Evolutionary conservation across 1,140 invertebrate genomes (phyloP), one percentile per base, ranked within the genome.

Genomic region (Aphaenogaster floridana): DNA sequence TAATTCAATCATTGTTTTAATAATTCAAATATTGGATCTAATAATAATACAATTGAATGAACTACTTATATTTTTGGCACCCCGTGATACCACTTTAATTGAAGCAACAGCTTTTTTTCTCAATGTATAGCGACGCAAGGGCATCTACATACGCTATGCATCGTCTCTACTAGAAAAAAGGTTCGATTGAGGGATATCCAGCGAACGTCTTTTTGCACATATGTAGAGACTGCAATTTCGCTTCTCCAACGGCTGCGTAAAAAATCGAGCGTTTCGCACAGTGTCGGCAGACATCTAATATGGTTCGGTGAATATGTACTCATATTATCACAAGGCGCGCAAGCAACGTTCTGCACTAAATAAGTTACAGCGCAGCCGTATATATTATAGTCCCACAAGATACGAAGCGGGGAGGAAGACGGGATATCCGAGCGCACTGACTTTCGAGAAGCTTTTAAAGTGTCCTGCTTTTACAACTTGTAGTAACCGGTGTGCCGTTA

Each of bases 401-500:
- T 48, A 54, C 52, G 52, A 57, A 54, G 39, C 39, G 28, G 21
- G 17, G 13, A 54, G 54, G 11, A 76, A 76, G 21, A 87, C 21
- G 57, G 21, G 39, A 71, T 61, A 79, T 68, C 48, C 48, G 72
- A 66, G 59, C 50, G 52, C n/a, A 48, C 63, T 59, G 66, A 90
- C 87, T 86, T 89, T 86, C 42, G 78, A 85, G 78, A 57, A 84
- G 84, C 84, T 83, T 90, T 88, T 64, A 86, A 89, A 89, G 88
- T 72, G 88, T 81, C 63, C 54, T 45, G 61, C 80, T 86, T 91
- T 90, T 90, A 91, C 63, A 83, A 86, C 88, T 63, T 36, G 72
- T 63, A 88, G 52, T 90, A 90, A 90, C 86, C 66, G 66, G 48
- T 21, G 34, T 34, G 21, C 45, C 61, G 89, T 90, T 88, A 80